A percentile compares a stretch with the other conserved stretches of the same genome.
Conservation (phyloP, 2,113 vertebrate species). For the Oryctolagus cuniculus region DNA sequence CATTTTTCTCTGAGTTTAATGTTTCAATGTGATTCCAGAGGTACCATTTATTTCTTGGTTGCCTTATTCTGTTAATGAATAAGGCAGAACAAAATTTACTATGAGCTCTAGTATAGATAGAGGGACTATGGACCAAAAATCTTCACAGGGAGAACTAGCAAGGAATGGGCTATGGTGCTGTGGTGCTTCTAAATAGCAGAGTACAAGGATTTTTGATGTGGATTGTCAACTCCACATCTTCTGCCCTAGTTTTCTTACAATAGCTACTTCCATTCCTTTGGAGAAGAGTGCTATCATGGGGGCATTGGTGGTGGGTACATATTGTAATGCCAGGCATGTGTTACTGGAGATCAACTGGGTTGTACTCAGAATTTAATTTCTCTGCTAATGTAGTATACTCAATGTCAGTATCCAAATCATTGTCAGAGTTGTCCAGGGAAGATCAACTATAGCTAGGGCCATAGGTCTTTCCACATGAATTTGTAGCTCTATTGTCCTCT, state of each 20-base stretch:
- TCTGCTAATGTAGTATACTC: not conserved
- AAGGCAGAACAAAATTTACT: not conserved
- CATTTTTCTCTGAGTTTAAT: slow-evolving; percentile 20
- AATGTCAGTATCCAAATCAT: not conserved
- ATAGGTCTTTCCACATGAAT: not conserved
- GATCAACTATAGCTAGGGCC: not conserved
- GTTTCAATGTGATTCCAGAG: not conserved
- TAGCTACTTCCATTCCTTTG: not conserved
- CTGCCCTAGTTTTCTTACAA: not conserved
- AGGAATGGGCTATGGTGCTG: not conserved
- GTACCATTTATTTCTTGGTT: not conserved
- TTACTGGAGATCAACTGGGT: not conserved
- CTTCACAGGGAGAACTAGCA: not conserved
- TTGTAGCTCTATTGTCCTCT: not conserved
- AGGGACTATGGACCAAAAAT: not conserved
- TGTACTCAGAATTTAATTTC: slow-evolving; percentile 1
- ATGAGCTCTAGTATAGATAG: not conserved
- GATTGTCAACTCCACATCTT: not conserved
- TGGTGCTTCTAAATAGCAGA: not conserved
- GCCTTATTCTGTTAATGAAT: not conserved
- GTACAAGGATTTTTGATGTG: not conserved
- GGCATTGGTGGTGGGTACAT: too few relatives aligned
- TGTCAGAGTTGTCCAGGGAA: not conserved
- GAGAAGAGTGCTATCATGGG: not conserved
- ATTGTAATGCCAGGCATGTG: not conserved